Conservation (phyloP, 2,797 vertebrate genomes). For the Xenopus petersii region DNA sequence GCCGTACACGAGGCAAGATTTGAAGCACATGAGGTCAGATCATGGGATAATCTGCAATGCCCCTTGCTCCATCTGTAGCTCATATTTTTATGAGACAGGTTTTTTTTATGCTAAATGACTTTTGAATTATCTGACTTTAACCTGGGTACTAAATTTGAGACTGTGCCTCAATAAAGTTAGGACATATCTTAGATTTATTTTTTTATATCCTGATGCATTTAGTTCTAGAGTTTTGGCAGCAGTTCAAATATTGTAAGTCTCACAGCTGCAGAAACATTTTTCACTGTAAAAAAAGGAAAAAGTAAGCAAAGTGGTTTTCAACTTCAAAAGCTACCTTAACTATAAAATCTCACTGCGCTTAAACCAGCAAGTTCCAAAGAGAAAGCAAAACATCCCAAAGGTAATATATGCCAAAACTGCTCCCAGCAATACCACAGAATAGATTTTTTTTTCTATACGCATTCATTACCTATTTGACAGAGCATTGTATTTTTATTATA, state of each 20-base stretch:
- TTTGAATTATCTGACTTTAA: too few species aligned
- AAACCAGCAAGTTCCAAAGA: background rate
- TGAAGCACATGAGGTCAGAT: too few species aligned
- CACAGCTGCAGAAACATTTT: conserved; percentile 3
- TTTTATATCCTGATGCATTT: conserved; percentile 12
- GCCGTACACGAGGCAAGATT: too few species aligned
- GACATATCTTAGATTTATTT: conserved; percentile 18
- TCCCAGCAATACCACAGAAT: too few species aligned
- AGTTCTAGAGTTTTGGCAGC: conserved; percentile 8
- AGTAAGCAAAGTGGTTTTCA: conserved; percentile 8
- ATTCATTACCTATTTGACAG: too few species aligned
- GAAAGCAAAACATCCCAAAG: background rate
- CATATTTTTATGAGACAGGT: too few species aligned
- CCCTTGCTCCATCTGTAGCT: too few species aligned
- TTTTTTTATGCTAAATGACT: too few species aligned
- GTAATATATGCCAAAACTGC: background rate
- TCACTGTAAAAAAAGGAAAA: background rate
- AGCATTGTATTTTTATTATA: too few species aligned
- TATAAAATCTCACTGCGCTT: background rate
- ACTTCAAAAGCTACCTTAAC: background rate
- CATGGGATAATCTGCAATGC: too few species aligned
- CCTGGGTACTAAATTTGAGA: too few species aligned
- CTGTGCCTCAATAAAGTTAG: background rate
- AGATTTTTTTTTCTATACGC: too few species aligned
- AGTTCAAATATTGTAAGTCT: conserved; percentile 2